phyloP scores from a whole-genome alignment of 2,797 vertebrate species.

The Botia kubotai region DNA sequence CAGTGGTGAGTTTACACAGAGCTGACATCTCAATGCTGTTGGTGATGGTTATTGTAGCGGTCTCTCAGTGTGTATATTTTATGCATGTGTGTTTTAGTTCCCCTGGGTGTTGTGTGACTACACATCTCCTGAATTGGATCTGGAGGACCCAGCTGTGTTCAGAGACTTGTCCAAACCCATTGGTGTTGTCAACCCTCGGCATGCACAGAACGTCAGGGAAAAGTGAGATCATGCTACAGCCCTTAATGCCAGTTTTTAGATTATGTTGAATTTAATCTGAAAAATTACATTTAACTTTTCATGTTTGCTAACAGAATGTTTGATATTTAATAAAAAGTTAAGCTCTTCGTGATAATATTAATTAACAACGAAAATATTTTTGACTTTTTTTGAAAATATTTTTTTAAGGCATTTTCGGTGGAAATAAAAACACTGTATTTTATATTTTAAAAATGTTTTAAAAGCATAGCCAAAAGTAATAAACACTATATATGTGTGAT shows the following conservation, averaged over 20 bases:
- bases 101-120: conserved; percentile 96
- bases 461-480: too few relatives aligned
- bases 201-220: conserved; percentile 92
- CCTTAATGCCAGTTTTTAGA: conserved; percentile 1
- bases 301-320: too few relatives aligned
- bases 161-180: conserved; percentile 97
- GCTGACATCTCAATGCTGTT: neutral
- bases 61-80: neutral
- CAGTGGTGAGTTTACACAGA: conserved; percentile 83
- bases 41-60: neutral
- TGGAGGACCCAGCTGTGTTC: conserved; percentile 87
- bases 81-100: conserved; percentile 78
- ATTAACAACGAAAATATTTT: too few relatives aligned
- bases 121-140: conserved; percentile 85
- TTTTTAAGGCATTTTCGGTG: too few relatives aligned
- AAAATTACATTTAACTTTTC: too few relatives aligned
- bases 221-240: conserved; percentile 82
- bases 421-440: too few relatives aligned
- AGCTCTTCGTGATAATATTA: too few relatives aligned
- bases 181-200: conserved; percentile 91
- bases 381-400: too few relatives aligned
- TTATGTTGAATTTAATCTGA: neutral
- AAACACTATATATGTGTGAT: too few relatives aligned
- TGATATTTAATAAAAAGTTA: too few relatives aligned
- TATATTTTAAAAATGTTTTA: too few relatives aligned